Base-by-base conservation (phyloP, 2,888 invertebrate genomes). In the Agrochola litura region DNA sequence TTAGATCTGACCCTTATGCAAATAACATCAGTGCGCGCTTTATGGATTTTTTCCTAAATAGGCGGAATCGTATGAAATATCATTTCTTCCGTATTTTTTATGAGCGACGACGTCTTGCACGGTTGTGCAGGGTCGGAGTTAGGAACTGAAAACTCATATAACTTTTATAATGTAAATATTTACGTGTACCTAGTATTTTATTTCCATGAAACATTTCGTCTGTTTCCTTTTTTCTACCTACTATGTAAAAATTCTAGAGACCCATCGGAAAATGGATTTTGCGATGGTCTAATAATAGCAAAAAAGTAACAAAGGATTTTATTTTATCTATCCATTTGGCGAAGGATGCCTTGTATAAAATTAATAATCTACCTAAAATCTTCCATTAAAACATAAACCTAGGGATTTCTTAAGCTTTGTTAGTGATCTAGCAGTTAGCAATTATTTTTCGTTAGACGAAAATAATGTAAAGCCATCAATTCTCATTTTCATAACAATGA, bases 61-160 rank as follows among this genome's bases (percentile, higher is more conserved):
- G 71, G 22, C 41, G n/a, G 69, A 79, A 66, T 68, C 66, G 16
- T 64, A 73, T 70, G 71, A 77, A 86, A 83, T 85, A 85, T 83
- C 63, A 58, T 83, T 83, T 74, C 68, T 68, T 80, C 77, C 76
- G 63, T 65, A 66, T 80, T 83, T 82, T 83, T 84, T 80, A 80
- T 83, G 74, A 80, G 71, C 73, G 46, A 75, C 66, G 70, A 46
- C 73, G 64, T 82, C 70, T 82, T 82, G 52, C 66, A 65, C 67
- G 67, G 56, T 69, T 54, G 19, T 12, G 63, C 84, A 80, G 86
- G 61, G 70, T n/a, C 14, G 87, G n/a, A 85, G 0, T 82, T 56
- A n/a, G 73, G 0, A 61, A 12, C 1, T 30, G 30, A 60, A 30
- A 0, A 60, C 3, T 60, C 16, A n/a, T 5, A 58, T 25, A 14